Conservation (phyloP, 2,113 vertebrate species). For the Trematomus loennbergii region DNA sequence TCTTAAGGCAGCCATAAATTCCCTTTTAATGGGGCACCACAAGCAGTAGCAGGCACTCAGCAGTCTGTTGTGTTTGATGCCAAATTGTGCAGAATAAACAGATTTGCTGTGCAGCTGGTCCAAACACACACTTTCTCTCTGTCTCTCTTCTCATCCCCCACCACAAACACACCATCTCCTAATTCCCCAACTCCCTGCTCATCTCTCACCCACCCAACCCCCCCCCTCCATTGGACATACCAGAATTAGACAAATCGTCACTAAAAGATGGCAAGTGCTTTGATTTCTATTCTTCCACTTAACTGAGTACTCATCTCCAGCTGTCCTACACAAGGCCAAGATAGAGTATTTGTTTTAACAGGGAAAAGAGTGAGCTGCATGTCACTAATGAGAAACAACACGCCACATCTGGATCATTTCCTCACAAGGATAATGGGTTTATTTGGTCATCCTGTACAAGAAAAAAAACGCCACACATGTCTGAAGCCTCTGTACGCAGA, state of each 20-base stretch:
- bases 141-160: conserved; percentile 31
- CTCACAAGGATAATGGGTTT: conserved; percentile 1
- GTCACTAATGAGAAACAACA: conserved; percentile 65
- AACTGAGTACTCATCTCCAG: conserved; percentile 67
- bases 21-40: conserved; percentile 80
- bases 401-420: conserved; percentile 59
- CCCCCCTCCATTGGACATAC: conserved; percentile 26
- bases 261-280: conserved; percentile 64
- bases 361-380: conserved; percentile 36
- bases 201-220: neutral
- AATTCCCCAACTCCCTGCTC: conserved; percentile 24
- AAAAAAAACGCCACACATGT: conserved; percentile 1
- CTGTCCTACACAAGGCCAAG: conserved; percentile 54
- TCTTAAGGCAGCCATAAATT: conserved; percentile 82
- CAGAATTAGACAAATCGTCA: conserved; percentile 73
- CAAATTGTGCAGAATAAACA: conserved; percentile 86
- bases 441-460: conserved; percentile 39
- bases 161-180: conserved; percentile 14
- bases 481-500: conserved; percentile 2
- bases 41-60: conserved; percentile 79
- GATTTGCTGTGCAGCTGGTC: conserved; percentile 81
- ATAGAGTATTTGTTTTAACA: conserved; percentile 56
- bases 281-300: conserved; percentile 74
- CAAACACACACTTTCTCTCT: conserved; percentile 59
- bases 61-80: conserved; percentile 83